Percentiles rank a stretch among this genome's conserved stretches.
These are phyloP conservation scores for Dexiosoma caninum DNA, from an alignment of 2,888 invertebrate species.

Conservation along the genomic window DNA sequence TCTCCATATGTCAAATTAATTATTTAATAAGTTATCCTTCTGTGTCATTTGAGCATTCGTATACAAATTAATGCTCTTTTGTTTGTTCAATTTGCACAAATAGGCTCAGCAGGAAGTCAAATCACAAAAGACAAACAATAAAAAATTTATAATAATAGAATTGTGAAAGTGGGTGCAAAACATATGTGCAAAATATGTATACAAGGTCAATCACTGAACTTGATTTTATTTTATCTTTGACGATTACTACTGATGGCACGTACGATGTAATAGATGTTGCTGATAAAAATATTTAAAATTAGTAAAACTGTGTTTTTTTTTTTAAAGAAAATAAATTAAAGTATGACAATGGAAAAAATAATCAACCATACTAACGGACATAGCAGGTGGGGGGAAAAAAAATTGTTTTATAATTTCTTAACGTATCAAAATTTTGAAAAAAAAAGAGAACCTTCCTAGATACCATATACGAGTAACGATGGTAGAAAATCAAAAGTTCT, in stretches of 20 bases:
- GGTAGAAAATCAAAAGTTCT: no score
- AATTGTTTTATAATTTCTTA: no score
- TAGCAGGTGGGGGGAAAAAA: no score
- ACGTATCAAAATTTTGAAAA: no score
- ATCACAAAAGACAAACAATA: neutral
- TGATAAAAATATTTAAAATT: no score
- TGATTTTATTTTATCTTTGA: neutral
- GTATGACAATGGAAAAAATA: no score
- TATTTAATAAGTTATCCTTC: neutral
- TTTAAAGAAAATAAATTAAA: no score
- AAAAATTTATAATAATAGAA: no score
- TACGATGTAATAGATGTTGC: neutral
- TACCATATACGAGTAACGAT: no score
- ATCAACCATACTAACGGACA: no score
- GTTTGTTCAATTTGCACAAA: neutral
- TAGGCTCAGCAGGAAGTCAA: neutral
- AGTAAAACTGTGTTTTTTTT: no score
- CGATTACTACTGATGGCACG: neutral
- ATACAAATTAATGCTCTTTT: neutral
- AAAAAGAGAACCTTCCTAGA: no score
- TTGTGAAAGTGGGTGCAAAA: neutral
- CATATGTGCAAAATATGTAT: neutral
- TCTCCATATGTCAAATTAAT: neutral
- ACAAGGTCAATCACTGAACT: constrained; percentile 32
- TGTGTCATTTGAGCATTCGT: neutral